Evolutionary conservation across 2,113 vertebrate species (phyloP).

Genomic region (Grallaria varia): DNA sequence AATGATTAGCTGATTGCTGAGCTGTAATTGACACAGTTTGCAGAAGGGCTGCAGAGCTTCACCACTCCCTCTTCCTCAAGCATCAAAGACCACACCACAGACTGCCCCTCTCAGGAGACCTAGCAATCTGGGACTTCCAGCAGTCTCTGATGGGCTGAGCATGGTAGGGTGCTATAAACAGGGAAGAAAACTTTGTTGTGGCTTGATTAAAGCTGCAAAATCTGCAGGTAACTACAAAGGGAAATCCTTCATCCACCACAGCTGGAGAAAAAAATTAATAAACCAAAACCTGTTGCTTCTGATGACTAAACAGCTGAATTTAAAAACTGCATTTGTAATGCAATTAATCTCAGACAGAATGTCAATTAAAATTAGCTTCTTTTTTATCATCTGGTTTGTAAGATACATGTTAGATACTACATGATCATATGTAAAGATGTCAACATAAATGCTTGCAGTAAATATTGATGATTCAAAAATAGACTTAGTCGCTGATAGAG

Average conservation of each 20-base stretch:
- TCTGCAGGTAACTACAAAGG: not conserved
- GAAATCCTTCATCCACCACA: not conserved
- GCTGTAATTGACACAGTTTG: not conserved
- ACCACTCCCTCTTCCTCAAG: rapidly evolving
- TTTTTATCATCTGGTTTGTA: not conserved
- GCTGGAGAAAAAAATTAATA: not conserved
- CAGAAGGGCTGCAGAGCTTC: not conserved
- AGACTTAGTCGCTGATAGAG: not conserved
- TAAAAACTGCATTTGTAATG: not conserved
- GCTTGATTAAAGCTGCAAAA: not conserved
- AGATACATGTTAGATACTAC: not conserved
- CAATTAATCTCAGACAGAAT: not conserved
- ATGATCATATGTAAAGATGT: not conserved
- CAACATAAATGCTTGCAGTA: not conserved
- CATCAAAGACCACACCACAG: not conserved
- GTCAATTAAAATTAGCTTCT: not conserved
- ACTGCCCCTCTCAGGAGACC: not conserved
- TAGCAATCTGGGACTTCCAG: not conserved
- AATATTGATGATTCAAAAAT: not conserved
- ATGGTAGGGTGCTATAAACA: not conserved
- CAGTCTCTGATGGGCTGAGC: not conserved
- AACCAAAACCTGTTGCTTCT: not conserved
- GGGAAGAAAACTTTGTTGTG: not conserved
- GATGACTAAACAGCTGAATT: not conserved
- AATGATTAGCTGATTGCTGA: not conserved